Evolutionary conservation across 2,888 invertebrate species (phyloP), one percentile per base, ranked within the genome.

Genomic region (Dascillus cervinus): DNA sequence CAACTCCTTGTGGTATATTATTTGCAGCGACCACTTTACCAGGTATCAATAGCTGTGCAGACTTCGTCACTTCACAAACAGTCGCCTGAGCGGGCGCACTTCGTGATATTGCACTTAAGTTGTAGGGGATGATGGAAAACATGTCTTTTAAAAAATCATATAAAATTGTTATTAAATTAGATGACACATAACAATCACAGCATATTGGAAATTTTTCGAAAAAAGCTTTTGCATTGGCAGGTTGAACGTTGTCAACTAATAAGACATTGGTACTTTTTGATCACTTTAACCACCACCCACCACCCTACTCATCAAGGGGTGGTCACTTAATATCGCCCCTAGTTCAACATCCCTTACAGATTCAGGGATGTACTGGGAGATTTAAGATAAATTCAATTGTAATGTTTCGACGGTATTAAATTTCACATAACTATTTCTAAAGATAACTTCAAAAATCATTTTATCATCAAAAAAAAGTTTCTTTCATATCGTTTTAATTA

Each of bases 1-100:
- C 44, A 11, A 60, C 47, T 26, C 63, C 63, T 44, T 60, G 61
- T 12, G 57, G 53, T 36, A 65, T 60, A 29, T 37, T 39, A 3
- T 47, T 49, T 29, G 55, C 42, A 4, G 64, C 57, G 13, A 55
- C 58, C 13, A 62, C 61, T 39, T 57, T 52, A 33, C 63, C 62
- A 6, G 62, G 62, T 27, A 61, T 59, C 36, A 62, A 37, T 11
- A 62, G 46, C 31, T 56, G 49, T 3, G 53, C 47, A 26, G 58
- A 51, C 24, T 54, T 58, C 3, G 52, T 56, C 25, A 55, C 50
- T 28, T 52, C 53, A 39, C 53, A 43, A 4, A 48, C 38, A 27
- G 52, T 48, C 14, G 39, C 43, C 13, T 45, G 45, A 10, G 32
- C 33, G n/a, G n/a, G n/a, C 10, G 28, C 19, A 19, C 26, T 21